Evolutionary conservation across 2,797 vertebrate species (phyloP).

Genomic region (Austrolebias charrua): DNA sequence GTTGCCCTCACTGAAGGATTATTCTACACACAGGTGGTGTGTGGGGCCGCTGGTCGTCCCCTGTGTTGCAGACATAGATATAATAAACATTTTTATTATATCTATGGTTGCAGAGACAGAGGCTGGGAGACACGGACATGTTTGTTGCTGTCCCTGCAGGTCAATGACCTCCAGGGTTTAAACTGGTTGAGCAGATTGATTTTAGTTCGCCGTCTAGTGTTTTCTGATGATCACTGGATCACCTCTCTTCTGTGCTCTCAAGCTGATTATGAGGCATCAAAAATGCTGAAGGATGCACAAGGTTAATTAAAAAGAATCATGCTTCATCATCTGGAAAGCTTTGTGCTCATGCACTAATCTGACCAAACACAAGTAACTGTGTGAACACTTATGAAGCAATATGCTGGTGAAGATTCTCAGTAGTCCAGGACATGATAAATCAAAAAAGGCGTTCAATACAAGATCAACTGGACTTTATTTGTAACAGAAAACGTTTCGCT

Average conservation of each 20-base stretch:
- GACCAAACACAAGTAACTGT: too few species aligned
- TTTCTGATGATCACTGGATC: constrained; percentile 48
- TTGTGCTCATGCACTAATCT: too few species aligned
- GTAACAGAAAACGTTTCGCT: too few species aligned
- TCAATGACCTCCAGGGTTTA: constrained; percentile 59
- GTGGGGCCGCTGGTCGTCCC: constrained; percentile 59
- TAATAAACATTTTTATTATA: too few species aligned
- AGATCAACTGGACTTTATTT: too few species aligned
- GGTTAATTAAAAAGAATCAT: background rate
- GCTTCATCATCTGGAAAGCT: too few species aligned
- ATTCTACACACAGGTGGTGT: constrained; percentile 74
- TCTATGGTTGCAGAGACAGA: constrained; percentile 13
- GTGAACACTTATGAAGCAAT: too few species aligned
- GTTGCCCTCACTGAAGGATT: constrained; percentile 67
- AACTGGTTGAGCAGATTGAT: constrained; percentile 44
- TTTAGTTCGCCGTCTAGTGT: constrained; percentile 45
- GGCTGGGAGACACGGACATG: constrained; percentile 44
- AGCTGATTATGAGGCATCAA: background rate
- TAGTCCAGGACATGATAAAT: too few species aligned
- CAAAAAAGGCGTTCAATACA: too few species aligned
- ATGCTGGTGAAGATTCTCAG: too few species aligned
- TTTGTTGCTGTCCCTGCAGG: constrained; percentile 49
- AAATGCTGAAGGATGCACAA: background rate
- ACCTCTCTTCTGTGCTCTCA: background rate
- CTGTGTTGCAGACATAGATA: constrained; percentile 9